Conservation (phyloP, 1,140 invertebrate genomes). For the Frieseomelitta varia region DNA sequence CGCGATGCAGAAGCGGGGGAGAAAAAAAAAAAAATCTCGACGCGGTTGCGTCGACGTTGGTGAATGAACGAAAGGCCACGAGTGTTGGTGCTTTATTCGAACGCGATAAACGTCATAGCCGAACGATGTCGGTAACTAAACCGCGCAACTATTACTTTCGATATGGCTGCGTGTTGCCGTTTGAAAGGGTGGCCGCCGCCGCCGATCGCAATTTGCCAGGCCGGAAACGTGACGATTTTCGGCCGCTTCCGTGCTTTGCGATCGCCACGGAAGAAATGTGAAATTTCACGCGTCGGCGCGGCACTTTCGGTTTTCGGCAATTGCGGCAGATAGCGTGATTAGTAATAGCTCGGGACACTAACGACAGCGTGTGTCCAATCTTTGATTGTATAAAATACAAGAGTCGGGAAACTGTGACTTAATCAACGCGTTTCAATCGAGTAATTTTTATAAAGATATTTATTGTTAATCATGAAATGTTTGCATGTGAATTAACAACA, state of each 20-base stretch:
- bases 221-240: slow-evolving; percentile 23
- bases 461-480: no score
- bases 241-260: background rate
- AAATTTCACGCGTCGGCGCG: slow-evolving; percentile 1
- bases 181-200: slow-evolving; percentile 2
- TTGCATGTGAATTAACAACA: no score
- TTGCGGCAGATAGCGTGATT: background rate
- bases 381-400: background rate
- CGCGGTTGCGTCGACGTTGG: slow-evolving; percentile 11
- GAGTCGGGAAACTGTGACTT: background rate
- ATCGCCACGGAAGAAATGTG: background rate
- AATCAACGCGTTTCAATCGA: background rate
- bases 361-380: background rate
- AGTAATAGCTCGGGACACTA: no score
- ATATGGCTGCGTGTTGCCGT: background rate
- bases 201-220: slow-evolving; percentile 9
- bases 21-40: slow-evolving; percentile 36
- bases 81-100: slow-evolving; percentile 51
- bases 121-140: slow-evolving; percentile 40
- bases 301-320: background rate
- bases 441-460: no score
- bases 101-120: slow-evolving; percentile 52
- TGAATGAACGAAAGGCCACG: slow-evolving; percentile 35
- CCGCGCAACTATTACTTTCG: slow-evolving; percentile 26
- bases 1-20: slow-evolving; percentile 1